Base-by-base conservation (phyloP, 2,113 vertebrate species). In the Scatophagus argus region DNA sequence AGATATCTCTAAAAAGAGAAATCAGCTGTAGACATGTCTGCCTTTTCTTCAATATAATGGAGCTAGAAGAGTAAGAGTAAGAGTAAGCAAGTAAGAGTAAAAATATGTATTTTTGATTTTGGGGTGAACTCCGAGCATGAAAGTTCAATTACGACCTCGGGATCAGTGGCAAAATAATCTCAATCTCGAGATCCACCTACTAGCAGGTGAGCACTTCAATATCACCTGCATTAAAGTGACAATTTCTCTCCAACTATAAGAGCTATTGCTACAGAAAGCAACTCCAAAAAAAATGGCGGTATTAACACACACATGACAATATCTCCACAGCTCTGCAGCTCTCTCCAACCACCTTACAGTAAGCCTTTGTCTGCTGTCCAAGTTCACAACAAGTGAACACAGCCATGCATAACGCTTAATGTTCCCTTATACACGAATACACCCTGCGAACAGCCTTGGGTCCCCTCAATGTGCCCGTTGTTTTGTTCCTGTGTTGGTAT, bases 391-490 rank as follows among this genome's bases (percentile, higher is more conserved):
- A 70, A 74, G 52, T 3, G 21, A 65, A 81, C 72, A 84, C 81
- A 87, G 68, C 83, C 79, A 62, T 83, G 89, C 67, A 52, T 76
- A 75, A 83, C 81, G 74, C 77, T 89, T 88, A 76, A 90, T 73
- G 61, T 88, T 77, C 80, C 79, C 87, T 67, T 58, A 3, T 52
- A 34, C 74, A 58, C 47, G 27, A 31, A 78, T 43, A 23, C 71
- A 32, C 43, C 19, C 43, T 62, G 56, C 43, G 46, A 78, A 43
- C 19, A 13, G 47, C 17, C 32, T 14, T 8, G 23, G 47, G 68
- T 44, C 55, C 63, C 25, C 67, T 93, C 88, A 93, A 90, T 94
- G 91, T 81, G 61, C 29, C 69, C 52, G 73, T 94, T 93, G 92
- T 93, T 89, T 85, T 46, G 84, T 76, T 32, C 68, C 31, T 68